Percentiles rank a stretch among this genome's conserved stretches.
Evolutionary conservation across 2,113 vertebrate species (phyloP).

Genomic region (Marcusenius ussheri): DNA sequence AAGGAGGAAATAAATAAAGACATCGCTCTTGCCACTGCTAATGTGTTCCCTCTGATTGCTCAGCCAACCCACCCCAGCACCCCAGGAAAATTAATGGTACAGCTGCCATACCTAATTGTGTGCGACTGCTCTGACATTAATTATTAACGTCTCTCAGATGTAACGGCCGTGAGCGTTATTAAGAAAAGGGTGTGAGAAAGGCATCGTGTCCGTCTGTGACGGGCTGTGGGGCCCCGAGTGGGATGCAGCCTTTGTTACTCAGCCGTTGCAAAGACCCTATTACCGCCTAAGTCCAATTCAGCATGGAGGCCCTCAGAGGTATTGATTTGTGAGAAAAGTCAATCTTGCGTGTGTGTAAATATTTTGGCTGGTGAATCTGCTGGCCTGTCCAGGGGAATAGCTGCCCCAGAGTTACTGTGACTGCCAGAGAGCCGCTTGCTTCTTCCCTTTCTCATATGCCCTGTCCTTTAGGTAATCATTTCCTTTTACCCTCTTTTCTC

Average conservation of each 20-base stretch:
- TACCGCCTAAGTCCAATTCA: slow-evolving; percentile 51
- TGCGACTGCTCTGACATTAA: slow-evolving; percentile 68
- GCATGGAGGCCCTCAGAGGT: slow-evolving; percentile 53
- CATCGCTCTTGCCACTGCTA: slow-evolving; percentile 36
- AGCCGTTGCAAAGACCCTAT: slow-evolving; percentile 58
- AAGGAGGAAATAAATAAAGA: slow-evolving; percentile 25
- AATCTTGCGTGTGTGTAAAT: slow-evolving; percentile 60
- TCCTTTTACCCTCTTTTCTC: not conserved
- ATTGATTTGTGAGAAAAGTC: slow-evolving; percentile 65
- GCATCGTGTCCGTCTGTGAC: not conserved
- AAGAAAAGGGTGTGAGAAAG: slow-evolving; percentile 33
- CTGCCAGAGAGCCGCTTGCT: slow-evolving; percentile 11
- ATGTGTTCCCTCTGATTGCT: slow-evolving; percentile 26
- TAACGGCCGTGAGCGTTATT: slow-evolving; percentile 43
- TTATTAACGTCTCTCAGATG: slow-evolving; percentile 62
- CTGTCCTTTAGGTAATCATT: not conserved
- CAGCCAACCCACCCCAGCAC: slow-evolving; percentile 23
- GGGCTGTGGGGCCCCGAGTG: slow-evolving; percentile 37
- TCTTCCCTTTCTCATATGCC: not conserved
- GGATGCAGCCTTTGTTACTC: slow-evolving; percentile 48
- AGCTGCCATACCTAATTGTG: slow-evolving; percentile 65
- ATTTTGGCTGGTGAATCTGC: slow-evolving; percentile 48
- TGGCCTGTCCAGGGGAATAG: slow-evolving; percentile 40
- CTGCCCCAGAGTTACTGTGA: slow-evolving; percentile 35
- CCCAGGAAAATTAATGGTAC: slow-evolving; percentile 62